Evolutionary conservation across 1,140 invertebrate species (phyloP).

Genomic region (Drosophila setifemur): DNA sequence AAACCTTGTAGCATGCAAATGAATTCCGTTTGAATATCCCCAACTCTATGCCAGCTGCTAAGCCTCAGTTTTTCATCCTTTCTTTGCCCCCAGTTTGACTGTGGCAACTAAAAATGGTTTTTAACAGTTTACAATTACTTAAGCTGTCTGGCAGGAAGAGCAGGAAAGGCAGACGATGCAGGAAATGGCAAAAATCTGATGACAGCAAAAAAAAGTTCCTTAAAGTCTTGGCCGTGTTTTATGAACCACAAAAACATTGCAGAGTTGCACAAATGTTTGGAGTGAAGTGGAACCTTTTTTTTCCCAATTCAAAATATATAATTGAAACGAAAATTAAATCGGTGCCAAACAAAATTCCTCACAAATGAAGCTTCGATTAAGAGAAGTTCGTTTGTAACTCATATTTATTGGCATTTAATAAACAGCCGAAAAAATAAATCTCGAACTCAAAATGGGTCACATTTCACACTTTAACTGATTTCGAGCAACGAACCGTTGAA

Average conservation of each 20-base stretch:
- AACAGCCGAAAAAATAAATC: too few species aligned
- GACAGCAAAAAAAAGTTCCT: neutral
- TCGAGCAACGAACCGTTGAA: conserved; percentile 31
- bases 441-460: conserved; percentile 21
- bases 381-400: too few species aligned
- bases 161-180: neutral
- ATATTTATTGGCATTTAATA: too few species aligned
- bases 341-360: too few species aligned
- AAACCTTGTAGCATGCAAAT: conserved; percentile 62
- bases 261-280: too few species aligned
- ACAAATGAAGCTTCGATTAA: too few species aligned
- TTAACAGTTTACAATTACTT: conserved; percentile 69
- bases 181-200: neutral
- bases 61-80: conserved; percentile 39
- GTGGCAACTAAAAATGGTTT: conserved; percentile 57
- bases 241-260: neutral
- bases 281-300: too few species aligned
- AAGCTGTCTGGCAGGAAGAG: conserved; percentile 25
- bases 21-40: conserved; percentile 64
- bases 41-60: conserved; percentile 14
- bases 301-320: too few species aligned
- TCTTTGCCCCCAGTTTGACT: conserved; percentile 28
- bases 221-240: neutral
- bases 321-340: too few species aligned
- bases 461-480: conserved; percentile 17